Evolutionary conservation across 64 coral and sea anemone genomes (phyloP).

Genomic region (Orbicella faveolata): DNA sequence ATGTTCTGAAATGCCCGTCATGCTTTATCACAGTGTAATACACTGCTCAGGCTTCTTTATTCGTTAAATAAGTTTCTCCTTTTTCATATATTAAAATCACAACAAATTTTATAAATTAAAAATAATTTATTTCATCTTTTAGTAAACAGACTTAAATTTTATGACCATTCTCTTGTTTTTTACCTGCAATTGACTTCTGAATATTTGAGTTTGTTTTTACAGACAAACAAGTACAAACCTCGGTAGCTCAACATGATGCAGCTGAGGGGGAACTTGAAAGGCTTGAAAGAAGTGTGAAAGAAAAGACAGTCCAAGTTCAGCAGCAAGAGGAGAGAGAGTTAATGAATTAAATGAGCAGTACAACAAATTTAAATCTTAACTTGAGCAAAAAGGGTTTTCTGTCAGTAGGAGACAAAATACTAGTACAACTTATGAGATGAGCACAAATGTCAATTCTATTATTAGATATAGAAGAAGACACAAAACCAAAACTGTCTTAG

Average conservation of each 20-base stretch:
- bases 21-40: too few relatives aligned
- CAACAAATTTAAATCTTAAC: neutral
- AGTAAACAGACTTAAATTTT: too few relatives aligned
- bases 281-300: neutral
- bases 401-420: neutral
- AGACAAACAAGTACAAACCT: neutral
- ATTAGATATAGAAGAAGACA: neutral
- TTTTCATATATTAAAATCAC: neutral
- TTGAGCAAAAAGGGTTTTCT: constrained; percentile 14
- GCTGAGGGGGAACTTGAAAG: neutral
- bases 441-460: neutral
- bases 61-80: neutral
- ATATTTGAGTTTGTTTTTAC: neutral
- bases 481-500: neutral
- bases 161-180: too few relatives aligned
- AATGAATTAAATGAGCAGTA: neutral
- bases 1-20: neutral
- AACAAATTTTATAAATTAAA: neutral
- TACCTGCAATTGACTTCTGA: too few relatives aligned
- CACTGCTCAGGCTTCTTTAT: too few relatives aligned
- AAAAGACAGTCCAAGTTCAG: constrained; percentile 8
- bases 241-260: constrained; percentile 1
- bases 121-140: neutral
- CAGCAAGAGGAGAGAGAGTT: constrained; percentile 26
- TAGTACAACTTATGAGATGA: neutral